Evolutionary conservation across 2,888 invertebrate species (phyloP), one percentile per base, ranked within the genome.

Genomic region (Synanthedon vespiformis): DNA sequence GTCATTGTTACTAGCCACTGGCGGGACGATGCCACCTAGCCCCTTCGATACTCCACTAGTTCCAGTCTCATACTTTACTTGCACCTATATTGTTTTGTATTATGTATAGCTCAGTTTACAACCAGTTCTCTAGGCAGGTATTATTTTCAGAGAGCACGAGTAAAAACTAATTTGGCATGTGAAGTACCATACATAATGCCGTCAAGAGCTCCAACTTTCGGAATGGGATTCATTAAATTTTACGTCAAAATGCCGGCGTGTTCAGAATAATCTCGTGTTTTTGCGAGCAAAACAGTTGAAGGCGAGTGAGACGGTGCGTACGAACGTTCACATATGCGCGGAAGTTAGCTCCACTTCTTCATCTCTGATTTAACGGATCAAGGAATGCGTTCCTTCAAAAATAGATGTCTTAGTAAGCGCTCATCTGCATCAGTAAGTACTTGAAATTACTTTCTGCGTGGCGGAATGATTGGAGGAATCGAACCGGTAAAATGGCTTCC

Each of bases 1-100:
- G 81, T 84, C 86, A 83, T 81, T 84, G 80, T 82, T 80, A 80
- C 76, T 85, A 77, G 80, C 80, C 84, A 80, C 77, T 80, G 76
- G 72, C 70, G 71, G 69, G 77, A 71, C 70, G 72, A 65, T 68
- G 74, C 73, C 68, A 68, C 70, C 74, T 74, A 73, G 68, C 73
- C 70, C 71, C 67, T 72, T 64, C 62, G 70, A 62, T 61, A 63
- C 62, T 58, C 58, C 57, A 57, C 55, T 34, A 57, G 59, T 3
- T 22, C 22, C 18, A 16, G 12, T 48, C 12, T 12, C 48, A 16
- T 48, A 10, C 11, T 48, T 48, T 48, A 48, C 48, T 18, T 16
- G 48, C 4, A n/a, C 3, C 44, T 44, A 12, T 44, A 13, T 3
- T 13, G 44, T 14, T 44, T 14, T 34, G 8, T 34, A 34, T 44